Base-by-base conservation (phyloP, 2,797 vertebrate genomes). In the Tragopan temminckii region DNA sequence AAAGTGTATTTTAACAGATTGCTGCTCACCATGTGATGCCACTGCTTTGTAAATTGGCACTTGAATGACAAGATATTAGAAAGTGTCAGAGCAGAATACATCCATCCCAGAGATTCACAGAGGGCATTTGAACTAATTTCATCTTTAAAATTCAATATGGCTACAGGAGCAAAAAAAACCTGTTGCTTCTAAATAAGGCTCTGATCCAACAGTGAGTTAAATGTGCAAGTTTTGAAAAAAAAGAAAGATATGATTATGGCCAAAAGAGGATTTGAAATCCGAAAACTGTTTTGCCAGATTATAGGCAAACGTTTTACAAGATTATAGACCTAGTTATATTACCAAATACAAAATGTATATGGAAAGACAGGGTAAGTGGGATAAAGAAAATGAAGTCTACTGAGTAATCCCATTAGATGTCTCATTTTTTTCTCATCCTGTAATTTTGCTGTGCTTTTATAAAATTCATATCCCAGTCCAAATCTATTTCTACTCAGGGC, bases 1-100 rank as follows among this genome's bases (percentile, higher is more conserved):
- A 57, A 52, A 3, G 7, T 38, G 7, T 18, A 7, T 31, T 90
- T 74, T 58, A 53, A 66, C 8, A 64, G 0, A 4, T 3, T 25
- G 2, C 3, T 38, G 12, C 16, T 70, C 66, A 52, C 4, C 16
- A 1, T 3, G 2, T 4, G 6, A 1, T 40, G 6, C 2, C 13
- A 21, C 24, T 67, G 11, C 1, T 35, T 88, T 67, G 4, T 14
- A 58, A 82, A 2, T 4, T 40, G 42, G 61, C 1, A 18, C 31
- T 53, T 9, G 6, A 19, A 61, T 18, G 7, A 3, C 21, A 71
- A 57, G 57, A 66, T 16, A 35, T 5, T 27, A 43, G 24, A 63
- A 35, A 18, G 11, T 23, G 9, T 11, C 4, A 2, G 36, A 10
- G 21, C 7, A 61, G 9, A 36, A 21, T 61, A 14, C 18, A 85